Evolutionary conservation across 2,888 invertebrate species (phyloP).

Genomic region (Drosophila gaucha): DNA sequence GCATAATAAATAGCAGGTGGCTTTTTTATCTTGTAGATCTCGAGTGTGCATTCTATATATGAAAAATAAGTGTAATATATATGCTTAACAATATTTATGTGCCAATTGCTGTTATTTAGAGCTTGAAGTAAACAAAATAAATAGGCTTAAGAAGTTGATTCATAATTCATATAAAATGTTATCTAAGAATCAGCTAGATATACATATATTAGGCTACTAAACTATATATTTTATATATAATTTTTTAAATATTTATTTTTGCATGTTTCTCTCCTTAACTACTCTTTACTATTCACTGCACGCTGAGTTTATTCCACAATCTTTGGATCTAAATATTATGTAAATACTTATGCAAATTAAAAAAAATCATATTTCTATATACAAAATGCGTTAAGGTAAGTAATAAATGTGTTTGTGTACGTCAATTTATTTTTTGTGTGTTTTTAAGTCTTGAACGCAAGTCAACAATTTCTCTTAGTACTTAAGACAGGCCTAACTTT

Average conservation of each 20-base stretch:
- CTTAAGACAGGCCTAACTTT: conserved; percentile 12
- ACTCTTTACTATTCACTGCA: conserved; percentile 12
- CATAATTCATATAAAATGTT: not conserved
- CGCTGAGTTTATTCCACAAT: conserved; percentile 5
- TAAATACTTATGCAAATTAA: conserved; percentile 5
- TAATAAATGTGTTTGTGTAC: conserved; percentile 36
- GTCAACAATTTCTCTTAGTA: conserved; percentile 9
- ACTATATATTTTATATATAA: not conserved
- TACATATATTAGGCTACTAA: not conserved
- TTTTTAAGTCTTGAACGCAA: conserved; percentile 28
- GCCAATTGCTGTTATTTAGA: not conserved
- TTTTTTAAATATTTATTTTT: not conserved
- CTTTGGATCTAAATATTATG: conserved; percentile 2
- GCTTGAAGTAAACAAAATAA: not conserved
- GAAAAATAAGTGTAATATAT: conserved; percentile 12
- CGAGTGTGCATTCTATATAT: conserved; percentile 13
- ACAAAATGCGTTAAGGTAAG: conserved; percentile 33
- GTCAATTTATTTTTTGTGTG: conserved; percentile 29
- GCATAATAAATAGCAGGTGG: conserved; percentile 43
- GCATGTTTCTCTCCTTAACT: not conserved
- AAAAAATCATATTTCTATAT: not conserved
- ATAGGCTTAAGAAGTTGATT: not conserved
- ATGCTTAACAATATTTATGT: conserved; percentile 3
- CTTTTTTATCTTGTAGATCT: conserved; percentile 22
- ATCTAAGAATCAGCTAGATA: too few species aligned